Base-by-base conservation (phyloP, 1,140 invertebrate genomes). In the Euwallacea fornicatus region DNA sequence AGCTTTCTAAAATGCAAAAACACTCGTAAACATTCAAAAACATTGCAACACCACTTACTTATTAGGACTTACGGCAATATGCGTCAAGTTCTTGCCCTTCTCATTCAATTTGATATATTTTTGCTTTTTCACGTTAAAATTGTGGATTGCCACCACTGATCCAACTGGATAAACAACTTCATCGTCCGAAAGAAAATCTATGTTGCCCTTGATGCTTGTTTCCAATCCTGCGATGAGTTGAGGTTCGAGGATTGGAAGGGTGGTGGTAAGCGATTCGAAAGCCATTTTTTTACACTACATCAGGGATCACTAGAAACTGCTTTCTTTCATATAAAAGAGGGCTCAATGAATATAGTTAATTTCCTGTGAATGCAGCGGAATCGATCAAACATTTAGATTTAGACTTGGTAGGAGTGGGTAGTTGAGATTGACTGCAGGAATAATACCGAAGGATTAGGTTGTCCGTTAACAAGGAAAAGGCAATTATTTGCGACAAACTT, bases 161-260 rank as follows among this genome's bases (percentile, higher is more conserved):
- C 89, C 89, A 33, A 87, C 88, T 0, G 89, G 87, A 78, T 90
- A 91, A 11, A 91, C 79, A 43, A 91, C 82, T 73, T 91, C 89
- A 2, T 86, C 83, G 76, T 92, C 88, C 7, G 84, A 85, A 46
- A 90, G 76, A 73, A 86, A 91, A 76, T 89, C 85, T 2, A 84
- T 87, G 79, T 91, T 91, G 50, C 85, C 85, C 55, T 79, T 75
- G 9, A 90, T 81, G 69, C 85, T 82, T 0, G 85, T 86, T 61
- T 85, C 83, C 21, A 90, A 72, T 0, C 89, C 89, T 53, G 87
- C 86, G 55, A 89, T 81, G 13, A 87, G 78, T 43, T 82, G 82
- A 2, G 85, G 85, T 72, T 86, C 83, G 43, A 86, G 63, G 7
- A 77, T 54, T 7, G 82, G 80, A 13, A 77, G 46, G 3, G 46